Evolutionary conservation across 2,888 invertebrate genomes (phyloP), one percentile per base, ranked within the genome.

Genomic region (Sesia bembeciformis): DNA sequence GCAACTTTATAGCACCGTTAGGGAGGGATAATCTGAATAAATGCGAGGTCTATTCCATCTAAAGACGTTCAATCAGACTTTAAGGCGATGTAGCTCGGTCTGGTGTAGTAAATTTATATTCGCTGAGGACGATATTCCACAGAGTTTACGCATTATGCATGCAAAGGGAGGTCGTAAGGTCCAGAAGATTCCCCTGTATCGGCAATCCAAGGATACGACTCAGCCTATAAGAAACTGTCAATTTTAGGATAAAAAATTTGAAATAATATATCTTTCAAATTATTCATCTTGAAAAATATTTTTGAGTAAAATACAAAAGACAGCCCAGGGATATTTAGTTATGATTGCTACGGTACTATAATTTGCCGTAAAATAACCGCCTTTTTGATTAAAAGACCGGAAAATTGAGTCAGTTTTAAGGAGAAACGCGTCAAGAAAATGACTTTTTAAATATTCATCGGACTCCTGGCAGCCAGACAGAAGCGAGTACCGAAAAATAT

Each of bases 81-180:
- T 72, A 73, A 71, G 71, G 67, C 70, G 59, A 56, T 67, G 68
- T 67, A 63, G 67, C 70, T 69, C 59, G 63, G 60, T 67, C 65
- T 62, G 62, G 62, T 65, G 68, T 70, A 70, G 75, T 74, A 75
- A 81, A 78, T 84, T 81, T 80, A 77, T 81, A 81, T 81, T 75
- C 73, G 74, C 76, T 73, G 74, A 76, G 71, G 63, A 77, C 62
- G 74, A 71, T 75, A 74, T 78, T 74, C 73, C 73, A 62, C 64
- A 57, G 66, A 72, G 68, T 73, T 76, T 72, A 72, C 73, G 64
- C 71, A 82, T 81, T 80, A 82, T 80, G 77, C 72, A 81, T 79
- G 77, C 75, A 73, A 74, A 77, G 65, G 67, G 62, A 70, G 68
- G 70, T 75, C 72, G 73, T 76, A 70, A 68, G 74, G 76, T 76